Evolutionary conservation across 30 jellyfish, hydroid and myxozoan species (phyloP), one percentile per base, ranked within the genome.

Genomic region (Haliclystus octoradiatus): DNA sequence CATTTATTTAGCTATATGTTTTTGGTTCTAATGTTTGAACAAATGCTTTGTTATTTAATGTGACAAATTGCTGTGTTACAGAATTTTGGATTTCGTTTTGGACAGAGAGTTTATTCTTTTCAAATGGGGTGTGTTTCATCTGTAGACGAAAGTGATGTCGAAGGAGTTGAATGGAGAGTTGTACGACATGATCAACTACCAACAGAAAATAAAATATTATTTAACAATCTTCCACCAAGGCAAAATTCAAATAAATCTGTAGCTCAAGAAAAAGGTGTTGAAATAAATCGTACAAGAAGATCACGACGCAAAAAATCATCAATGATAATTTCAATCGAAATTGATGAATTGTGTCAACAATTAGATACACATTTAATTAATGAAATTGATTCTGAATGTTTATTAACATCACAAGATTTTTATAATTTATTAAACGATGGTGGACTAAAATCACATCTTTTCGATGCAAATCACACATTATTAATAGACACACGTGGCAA

Each of bases 361-460:
- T 40, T 40, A 19, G 57, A 40, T 40, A 9, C 9, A 40, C 9
- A 40, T 19, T 19, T 40, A 19, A 5, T 40, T 9, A 40, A 40
- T 9, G 57, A 40, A 40, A 40, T 40, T 19, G 70, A 66, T 66
- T 66, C 76, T 35, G 95, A 83, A 69, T 26, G 72, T 62, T 33
- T 75, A n/a, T 30, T 84, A 30, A 66, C 95, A 29, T 52, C 66
- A 14, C 80, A 71, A 34, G 95, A 84, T 62, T 60, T 84, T 29
- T 84, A 68, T 74, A 84, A 84, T 57, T 53, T 77, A 26, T 34
- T 84, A 23, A 84, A 84, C 51, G 95, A 84, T 52, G 95, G 95
- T 15, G 74, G 91, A 0, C 29, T 84, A 52, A 71, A 64, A 25
- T 64, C 93, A 1, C 75, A 69, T 64, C 75, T 84, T 27, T 83